A percentile compares a stretch with the other conserved stretches of the same genome.
Conservation (phyloP, 2,888 invertebrate species). For the Tethea ocularis region DNA sequence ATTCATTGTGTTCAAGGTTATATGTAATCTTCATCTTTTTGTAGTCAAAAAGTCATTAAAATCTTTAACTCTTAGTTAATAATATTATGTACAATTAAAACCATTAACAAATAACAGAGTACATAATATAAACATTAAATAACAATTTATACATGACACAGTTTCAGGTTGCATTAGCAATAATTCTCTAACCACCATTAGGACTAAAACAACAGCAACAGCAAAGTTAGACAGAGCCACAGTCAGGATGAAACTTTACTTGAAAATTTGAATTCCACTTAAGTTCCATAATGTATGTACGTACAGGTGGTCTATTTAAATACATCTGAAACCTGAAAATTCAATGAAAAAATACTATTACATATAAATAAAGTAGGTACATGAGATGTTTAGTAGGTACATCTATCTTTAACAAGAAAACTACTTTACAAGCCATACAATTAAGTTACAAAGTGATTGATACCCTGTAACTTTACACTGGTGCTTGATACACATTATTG, state of each 20-base stretch:
- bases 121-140: neutral
- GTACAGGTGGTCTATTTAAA: slow-evolving; percentile 2
- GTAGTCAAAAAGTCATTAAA: no score
- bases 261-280: slow-evolving; percentile 34
- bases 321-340: no score
- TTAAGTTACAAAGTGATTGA: slow-evolving; percentile 76
- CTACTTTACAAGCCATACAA: slow-evolving; percentile 48
- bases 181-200: slow-evolving; percentile 66
- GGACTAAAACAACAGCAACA: slow-evolving; percentile 65
- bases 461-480: slow-evolving; percentile 54
- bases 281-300: slow-evolving; percentile 24
- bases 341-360: neutral
- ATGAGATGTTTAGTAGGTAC: slow-evolving; percentile 11
- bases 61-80: no score
- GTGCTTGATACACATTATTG: slow-evolving; percentile 58
- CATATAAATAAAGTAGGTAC: slow-evolving; percentile 10
- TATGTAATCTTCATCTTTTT: no score
- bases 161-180: slow-evolving; percentile 59
- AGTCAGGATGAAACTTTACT: slow-evolving; percentile 62
- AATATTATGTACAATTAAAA: neutral
- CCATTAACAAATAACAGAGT: slow-evolving; percentile 22
- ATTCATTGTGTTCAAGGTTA: no score
- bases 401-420: slow-evolving; percentile 25
- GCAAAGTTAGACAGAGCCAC: slow-evolving; percentile 65
- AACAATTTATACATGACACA: slow-evolving; percentile 16